Percentiles rank a stretch among this genome's conserved stretches.
phyloP scores from a whole-genome alignment of 2,888 invertebrate species.

The Ligdia adustata region DNA sequence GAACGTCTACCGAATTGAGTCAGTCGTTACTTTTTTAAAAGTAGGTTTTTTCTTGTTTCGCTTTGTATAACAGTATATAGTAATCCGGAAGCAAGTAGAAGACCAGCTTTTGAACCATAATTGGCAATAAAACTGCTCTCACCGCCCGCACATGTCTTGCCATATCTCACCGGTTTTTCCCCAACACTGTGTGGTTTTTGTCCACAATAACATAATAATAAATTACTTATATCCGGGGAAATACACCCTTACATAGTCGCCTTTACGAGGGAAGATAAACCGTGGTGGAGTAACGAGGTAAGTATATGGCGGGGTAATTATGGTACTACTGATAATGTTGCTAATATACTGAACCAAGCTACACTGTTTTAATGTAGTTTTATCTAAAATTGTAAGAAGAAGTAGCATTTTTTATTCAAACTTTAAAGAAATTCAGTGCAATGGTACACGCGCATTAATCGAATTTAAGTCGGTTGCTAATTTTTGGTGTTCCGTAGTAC shows the following conservation, averaged over 20 bases:
- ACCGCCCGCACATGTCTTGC: constrained; percentile 13
- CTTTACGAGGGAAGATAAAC: constrained; percentile 38
- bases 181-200: constrained; percentile 29
- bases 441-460: no score
- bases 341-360: neutral
- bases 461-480: no score
- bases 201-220: constrained; percentile 36
- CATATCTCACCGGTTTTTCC: constrained; percentile 10
- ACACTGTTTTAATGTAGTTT: no score
- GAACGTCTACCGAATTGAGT: no score
- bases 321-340: constrained; percentile 15
- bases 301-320: constrained; percentile 28
- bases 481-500: no score
- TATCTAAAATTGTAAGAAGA: no score
- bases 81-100: no score
- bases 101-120: constrained; percentile 7
- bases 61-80: no score
- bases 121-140: constrained; percentile 13
- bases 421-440: no score
- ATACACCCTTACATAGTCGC: constrained; percentile 35
- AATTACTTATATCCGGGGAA: constrained; percentile 36
- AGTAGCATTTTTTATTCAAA: no score
- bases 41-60: no score
- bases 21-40: no score
- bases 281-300: constrained; percentile 1